phyloP scores from a whole-genome alignment of 2,797 vertebrate genomes.

The Zalophus californianus region DNA sequence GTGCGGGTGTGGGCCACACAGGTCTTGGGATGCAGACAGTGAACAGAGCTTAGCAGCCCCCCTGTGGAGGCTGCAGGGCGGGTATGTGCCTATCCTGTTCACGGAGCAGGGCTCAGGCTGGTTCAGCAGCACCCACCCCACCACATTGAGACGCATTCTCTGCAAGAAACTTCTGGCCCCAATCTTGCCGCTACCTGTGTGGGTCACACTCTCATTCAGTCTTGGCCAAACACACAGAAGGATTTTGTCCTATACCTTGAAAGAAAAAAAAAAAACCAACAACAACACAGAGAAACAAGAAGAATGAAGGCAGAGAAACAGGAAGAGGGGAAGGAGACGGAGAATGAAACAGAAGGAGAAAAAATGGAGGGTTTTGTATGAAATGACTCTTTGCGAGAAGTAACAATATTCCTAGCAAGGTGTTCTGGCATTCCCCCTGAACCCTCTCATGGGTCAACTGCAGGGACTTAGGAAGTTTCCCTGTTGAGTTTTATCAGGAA shows the following conservation, averaged over 20 bases:
- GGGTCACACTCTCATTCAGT: background rate
- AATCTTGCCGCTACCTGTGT: accelerated
- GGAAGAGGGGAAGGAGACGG: too few relatives aligned
- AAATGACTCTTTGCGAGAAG: accelerated
- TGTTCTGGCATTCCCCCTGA: background rate
- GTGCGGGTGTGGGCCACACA: accelerated
- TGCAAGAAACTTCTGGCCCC: background rate
- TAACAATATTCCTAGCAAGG: accelerated
- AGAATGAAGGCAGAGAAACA: background rate
- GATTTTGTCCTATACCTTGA: background rate
- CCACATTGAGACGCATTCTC: accelerated
- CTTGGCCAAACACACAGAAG: background rate
- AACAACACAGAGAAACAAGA: background rate
- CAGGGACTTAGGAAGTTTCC: background rate
- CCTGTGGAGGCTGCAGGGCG: accelerated
- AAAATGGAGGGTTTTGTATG: too few relatives aligned
- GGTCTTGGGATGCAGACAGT: too few relatives aligned
- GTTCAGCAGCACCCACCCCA: accelerated
- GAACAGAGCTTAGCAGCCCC: background rate
- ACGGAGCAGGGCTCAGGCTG: accelerated
- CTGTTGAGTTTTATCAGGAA: background rate
- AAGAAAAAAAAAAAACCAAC: background rate
- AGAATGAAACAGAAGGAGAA: background rate
- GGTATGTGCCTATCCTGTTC: background rate
- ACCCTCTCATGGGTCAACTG: accelerated